These are phyloP conservation scores for Elachura formosa DNA, from an alignment of 2,113 vertebrate species.

Conservation along the genomic window DNA sequence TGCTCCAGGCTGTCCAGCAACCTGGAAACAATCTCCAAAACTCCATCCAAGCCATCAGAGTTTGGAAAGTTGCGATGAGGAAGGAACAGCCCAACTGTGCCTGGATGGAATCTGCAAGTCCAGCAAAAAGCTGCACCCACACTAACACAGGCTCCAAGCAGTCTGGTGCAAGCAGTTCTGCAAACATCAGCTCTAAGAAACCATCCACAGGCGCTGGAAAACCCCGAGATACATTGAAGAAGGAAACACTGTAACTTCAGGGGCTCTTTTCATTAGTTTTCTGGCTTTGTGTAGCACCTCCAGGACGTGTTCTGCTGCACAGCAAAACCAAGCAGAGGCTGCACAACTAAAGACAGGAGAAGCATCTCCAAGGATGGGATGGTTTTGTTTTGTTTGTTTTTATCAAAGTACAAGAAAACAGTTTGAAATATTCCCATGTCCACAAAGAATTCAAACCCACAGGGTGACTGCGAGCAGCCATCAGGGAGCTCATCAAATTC, in stretches of 20 bases:
- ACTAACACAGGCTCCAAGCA: neutral
- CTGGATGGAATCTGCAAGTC: slow-evolving; percentile 16
- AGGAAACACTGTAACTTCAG: neutral
- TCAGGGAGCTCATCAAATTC: neutral
- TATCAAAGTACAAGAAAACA: neutral
- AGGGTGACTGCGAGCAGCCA: neutral
- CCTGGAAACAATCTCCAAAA: neutral
- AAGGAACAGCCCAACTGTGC: neutral
- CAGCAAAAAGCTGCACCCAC: neutral
- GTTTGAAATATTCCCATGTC: neutral
- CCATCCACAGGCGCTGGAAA: neutral
- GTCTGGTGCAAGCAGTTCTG: neutral
- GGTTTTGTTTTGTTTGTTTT: neutral
- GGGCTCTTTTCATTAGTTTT: neutral
- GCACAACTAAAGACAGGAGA: neutral
- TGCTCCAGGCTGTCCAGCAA: neutral
- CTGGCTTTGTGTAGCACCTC: neutral
- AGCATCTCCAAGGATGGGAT: neutral
- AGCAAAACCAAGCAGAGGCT: neutral
- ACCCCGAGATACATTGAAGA: neutral
- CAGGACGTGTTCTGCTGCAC: neutral
- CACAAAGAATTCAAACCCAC: neutral
- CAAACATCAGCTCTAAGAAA: neutral
- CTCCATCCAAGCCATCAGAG: neutral
- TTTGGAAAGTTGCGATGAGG: neutral